Percentiles rank a stretch among this genome's conserved stretches.
These are phyloP conservation scores for Lamellibrachia columna DNA, from an alignment of 2,888 invertebrate genomes.

Conservation along the genomic window DNA sequence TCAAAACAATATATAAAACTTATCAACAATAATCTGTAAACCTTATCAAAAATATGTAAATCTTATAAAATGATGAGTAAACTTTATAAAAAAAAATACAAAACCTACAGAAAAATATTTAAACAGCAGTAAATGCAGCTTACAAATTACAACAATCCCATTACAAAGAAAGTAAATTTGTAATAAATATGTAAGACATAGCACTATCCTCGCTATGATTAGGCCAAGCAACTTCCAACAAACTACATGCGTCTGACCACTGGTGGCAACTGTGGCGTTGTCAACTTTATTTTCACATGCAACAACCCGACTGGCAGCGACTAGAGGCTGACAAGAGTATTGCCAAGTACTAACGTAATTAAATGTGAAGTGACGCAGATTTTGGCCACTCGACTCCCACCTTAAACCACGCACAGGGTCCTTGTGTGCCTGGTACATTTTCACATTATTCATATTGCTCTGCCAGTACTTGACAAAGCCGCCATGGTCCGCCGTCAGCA, in stretches of 20 bases:
- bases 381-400: slow-evolving; percentile 69
- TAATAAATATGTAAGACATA: not conserved
- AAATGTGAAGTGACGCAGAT: not conserved
- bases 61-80: not conserved
- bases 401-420: slow-evolving; percentile 98
- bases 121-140: not conserved
- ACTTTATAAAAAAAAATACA: not conserved
- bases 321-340: not conserved
- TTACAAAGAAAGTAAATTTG: not conserved
- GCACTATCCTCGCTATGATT: not conserved
- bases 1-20: not conserved
- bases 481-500: slow-evolving; percentile 98
- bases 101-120: not conserved
- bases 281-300: not conserved
- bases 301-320: not conserved
- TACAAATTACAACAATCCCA: not conserved
- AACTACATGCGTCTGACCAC: not conserved
- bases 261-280: not conserved
- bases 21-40: not conserved
- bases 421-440: slow-evolving; percentile 99
- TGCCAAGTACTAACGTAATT: not conserved
- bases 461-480: slow-evolving; percentile 99
- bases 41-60: not conserved
- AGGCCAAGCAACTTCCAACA: not conserved
- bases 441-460: slow-evolving; percentile 99